Base-by-base conservation (phyloP, 2,113 vertebrate species). In the Halichoeres trimaculatus region DNA sequence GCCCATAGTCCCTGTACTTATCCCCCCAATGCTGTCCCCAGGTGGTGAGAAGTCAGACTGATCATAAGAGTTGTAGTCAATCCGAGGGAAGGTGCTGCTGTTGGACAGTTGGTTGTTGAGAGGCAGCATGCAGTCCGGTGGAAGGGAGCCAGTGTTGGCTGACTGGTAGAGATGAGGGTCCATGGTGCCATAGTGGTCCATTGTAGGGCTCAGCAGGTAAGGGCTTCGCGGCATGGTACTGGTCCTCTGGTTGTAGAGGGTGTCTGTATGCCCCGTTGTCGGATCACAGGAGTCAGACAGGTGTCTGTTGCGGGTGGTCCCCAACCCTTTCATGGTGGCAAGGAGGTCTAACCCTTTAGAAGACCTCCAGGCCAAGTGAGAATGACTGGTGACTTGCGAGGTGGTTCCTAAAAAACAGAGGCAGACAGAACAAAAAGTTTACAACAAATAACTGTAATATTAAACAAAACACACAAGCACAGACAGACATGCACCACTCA, bases 21-120 rank as follows among this genome's bases (percentile, higher is more conserved):
- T 93, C 5, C 94, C 94, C 10, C 94, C 93, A 0, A 95, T 94
- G 67, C 88, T 92, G 67, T 94, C 94, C 20, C 78, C 88, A 2
- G 92, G 90, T 36, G 95, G 95, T 40, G 95, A 97, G 86, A 96
- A 98, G 78, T 99, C 98, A 0, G 95, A 96, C 61, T 96, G 96
- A 79, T 99, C 97, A 0, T 95, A 99, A 17, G 97, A 96, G 89
- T 98, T 98, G 90, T 98, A 99, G 89, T 99, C 96, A 88, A 99
- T 97, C 75, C 97, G 95, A 23, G 98, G 97, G 73, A 99, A 99
- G 63, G 98, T 99, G 90, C 96, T 97, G 89, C 97, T 98, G 75
- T 95, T 97, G 22, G 98, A 96, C 85, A 99, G 92, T 93, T 98
- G 98, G 90, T 95, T 98, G 94, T 96, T 98, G 82, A 98, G 95